Evolutionary conservation across 2,797 vertebrate species (phyloP).

Genomic region (Periparus ater): DNA sequence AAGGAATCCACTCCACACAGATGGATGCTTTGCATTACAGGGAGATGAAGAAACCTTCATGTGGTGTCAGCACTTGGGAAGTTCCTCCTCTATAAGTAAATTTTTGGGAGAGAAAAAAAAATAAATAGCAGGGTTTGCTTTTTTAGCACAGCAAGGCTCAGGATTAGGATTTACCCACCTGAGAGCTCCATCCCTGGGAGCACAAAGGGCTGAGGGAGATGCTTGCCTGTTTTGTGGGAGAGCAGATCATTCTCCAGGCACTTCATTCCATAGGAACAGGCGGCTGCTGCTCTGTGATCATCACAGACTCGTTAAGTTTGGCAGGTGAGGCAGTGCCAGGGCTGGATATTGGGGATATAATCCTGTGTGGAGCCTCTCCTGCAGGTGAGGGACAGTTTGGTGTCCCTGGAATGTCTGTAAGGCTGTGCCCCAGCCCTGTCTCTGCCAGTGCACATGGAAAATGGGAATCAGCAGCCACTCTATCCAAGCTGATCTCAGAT

Average conservation of each 20-base stretch:
- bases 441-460: rapidly evolving
- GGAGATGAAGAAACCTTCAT: not conserved
- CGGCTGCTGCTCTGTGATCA: not conserved
- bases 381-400: rapidly evolving
- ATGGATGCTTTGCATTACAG: not conserved
- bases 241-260: not conserved
- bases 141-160: not conserved
- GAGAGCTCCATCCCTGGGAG: not conserved
- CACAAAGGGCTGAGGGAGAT: not conserved
- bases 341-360: rapidly evolving
- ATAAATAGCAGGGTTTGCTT: not conserved
- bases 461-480: not conserved
- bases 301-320: rapidly evolving
- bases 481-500: not conserved
- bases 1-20: not conserved
- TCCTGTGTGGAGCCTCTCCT: not conserved
- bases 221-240: not conserved
- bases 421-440: not conserved
- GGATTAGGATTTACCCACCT: not conserved
- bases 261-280: not conserved
- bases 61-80: not conserved
- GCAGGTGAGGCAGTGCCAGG: not conserved
- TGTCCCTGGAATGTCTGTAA: not conserved
- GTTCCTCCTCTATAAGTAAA: not conserved
- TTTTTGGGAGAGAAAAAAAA: rapidly evolving